Evolutionary conservation across 2,888 invertebrate species (phyloP), one percentile per base, ranked within the genome.

Genomic region (Epiblema foenella): DNA sequence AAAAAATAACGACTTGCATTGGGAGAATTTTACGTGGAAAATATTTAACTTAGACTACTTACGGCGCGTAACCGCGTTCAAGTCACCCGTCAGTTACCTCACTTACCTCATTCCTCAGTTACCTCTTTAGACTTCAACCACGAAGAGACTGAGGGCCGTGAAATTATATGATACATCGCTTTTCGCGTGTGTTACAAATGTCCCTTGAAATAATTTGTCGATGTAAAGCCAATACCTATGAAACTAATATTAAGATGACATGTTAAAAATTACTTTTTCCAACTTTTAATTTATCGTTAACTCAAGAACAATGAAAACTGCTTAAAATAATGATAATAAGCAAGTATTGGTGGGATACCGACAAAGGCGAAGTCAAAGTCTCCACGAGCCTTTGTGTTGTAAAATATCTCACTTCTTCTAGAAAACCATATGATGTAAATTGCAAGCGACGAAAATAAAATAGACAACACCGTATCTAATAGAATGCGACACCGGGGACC

Each of bases 401-500:
- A 29, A 29, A 29, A 24, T 24, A 24, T 24, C 24, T 4, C 15
- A 5, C 5, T 29, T 15, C 29, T 4, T 33, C 42, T 20, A 9
- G 42, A 59, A 59, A 24, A 20, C 59, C 15, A 59, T 59, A 59
- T 42, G 39, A 69, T 64, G 69, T 64, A 65, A 64, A 69, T 64
- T 59, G 51, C 42, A 20, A 33, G 64, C 52, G 56, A 33, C 17
- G 59, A 54, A 37, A 66, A 66, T 66, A 60, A 66, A 69, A 42
- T 59, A 65, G 60, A 70, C 65, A 52, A 65, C 54, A 46, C 46
- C 20, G 54, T 66, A 54, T 66, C 70, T 54, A 70, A 66, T 46
- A 66, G 59, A 66, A 70, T 66, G 58, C 11, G 37, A 59, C 65
- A 66, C 70, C 65, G 54, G 70, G 65, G 70, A 42, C 60, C 70